These are phyloP conservation scores for Meta bourneti DNA, from an alignment of 2,888 invertebrate genomes.

Conservation along the genomic window DNA sequence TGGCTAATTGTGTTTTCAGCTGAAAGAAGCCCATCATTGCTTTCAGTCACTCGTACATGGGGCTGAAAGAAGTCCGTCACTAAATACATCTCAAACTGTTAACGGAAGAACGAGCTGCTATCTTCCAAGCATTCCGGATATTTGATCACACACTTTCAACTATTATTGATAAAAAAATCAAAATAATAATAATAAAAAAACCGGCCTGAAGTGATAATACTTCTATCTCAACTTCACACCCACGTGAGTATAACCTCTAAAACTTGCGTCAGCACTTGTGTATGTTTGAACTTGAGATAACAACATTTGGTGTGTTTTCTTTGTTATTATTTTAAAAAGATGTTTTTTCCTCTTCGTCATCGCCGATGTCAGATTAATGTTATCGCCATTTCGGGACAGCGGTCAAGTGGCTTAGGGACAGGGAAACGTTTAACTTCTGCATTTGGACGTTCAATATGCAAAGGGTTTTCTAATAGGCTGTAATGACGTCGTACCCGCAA, in stretches of 20 bases:
- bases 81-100: constrained; percentile 41
- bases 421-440: background rate
- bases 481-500: no score
- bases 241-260: constrained; percentile 55
- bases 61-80: constrained; percentile 45
- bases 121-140: constrained; percentile 59
- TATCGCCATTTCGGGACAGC: constrained; percentile 24
- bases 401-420: background rate
- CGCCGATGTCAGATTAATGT: constrained; percentile 29
- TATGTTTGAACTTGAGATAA: constrained; percentile 53
- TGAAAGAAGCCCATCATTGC: constrained; percentile 44
- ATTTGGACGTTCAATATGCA: background rate
- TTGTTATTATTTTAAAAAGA: background rate
- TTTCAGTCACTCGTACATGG: constrained; percentile 21
- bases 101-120: constrained; percentile 36
- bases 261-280: constrained; percentile 69
- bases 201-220: constrained; percentile 44
- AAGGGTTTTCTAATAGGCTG: no score
- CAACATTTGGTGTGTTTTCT: background rate
- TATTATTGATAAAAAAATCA: constrained; percentile 20
- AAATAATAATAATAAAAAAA: constrained; percentile 24
- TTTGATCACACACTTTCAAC: constrained; percentile 54
- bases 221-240: constrained; percentile 70
- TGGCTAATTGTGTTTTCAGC: constrained; percentile 34
- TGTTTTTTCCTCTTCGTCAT: background rate